Percentiles rank a stretch among this genome's conserved stretches.
Evolutionary conservation across 2,797 vertebrate genomes (phyloP).

Genomic region (Bucorvus abyssinicus): DNA sequence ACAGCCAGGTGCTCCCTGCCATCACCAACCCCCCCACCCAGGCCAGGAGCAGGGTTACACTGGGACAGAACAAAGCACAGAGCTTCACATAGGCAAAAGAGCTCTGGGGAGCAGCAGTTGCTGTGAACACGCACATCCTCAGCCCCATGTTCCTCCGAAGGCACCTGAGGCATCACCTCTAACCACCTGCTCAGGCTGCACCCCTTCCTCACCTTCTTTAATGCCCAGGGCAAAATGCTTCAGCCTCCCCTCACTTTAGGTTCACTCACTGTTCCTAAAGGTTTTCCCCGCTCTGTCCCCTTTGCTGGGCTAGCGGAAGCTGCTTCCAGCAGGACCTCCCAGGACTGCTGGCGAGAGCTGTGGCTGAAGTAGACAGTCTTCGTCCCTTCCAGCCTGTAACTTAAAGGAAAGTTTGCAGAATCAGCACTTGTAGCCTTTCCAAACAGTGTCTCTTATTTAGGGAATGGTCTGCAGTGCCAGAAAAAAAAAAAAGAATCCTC

Average conservation of each 20-base stretch:
- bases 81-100: neutral
- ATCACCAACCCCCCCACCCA: rapidly evolving
- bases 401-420: too few relatives aligned
- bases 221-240: neutral
- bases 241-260: neutral
- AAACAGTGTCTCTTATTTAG: neutral
- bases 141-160: neutral
- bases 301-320: rapidly evolving
- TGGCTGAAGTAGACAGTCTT: neutral
- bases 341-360: neutral
- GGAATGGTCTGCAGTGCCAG: too few relatives aligned
- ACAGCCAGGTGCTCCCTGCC: neutral
- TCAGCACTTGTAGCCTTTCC: neutral
- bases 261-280: too few relatives aligned
- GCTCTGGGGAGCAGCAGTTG: neutral
- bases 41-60: neutral
- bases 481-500: neutral
- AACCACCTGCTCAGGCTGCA: neutral
- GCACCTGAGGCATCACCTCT: too few relatives aligned
- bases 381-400: neutral
- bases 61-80: rapidly evolving
- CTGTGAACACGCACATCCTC: rapidly evolving
- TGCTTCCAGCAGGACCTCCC: neutral
- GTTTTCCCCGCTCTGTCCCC: too few relatives aligned
- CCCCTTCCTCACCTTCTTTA: neutral